Percentiles rank a stretch among this genome's conserved stretches.
These are phyloP conservation scores for Gastracanthus pulcherrimus DNA, from an alignment of 2,888 invertebrate genomes.

Conservation along the genomic window DNA sequence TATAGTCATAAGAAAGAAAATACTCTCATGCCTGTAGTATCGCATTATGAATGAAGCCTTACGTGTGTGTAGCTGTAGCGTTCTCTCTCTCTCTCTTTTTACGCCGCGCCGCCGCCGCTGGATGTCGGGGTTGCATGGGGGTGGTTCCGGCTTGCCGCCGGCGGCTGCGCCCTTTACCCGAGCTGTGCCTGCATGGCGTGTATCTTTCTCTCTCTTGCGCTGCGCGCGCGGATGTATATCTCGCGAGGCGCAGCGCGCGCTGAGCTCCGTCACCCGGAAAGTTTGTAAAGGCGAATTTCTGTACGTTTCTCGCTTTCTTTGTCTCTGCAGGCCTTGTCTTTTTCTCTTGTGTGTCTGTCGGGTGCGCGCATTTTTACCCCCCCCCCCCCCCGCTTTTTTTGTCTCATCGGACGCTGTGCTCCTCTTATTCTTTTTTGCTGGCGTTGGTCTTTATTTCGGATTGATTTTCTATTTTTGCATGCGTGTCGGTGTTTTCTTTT, in stretches of 20 bases:
- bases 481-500: no score
- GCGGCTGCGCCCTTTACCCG: conserved; percentile 70
- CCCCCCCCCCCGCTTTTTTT: background rate
- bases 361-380: background rate
- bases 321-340: background rate
- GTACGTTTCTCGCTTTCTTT: background rate
- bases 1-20: no score
- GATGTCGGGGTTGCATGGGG: conserved; percentile 61
- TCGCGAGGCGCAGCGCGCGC: background rate
- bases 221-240: background rate
- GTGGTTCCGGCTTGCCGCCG: conserved; percentile 62
- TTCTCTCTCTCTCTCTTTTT: background rate
- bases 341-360: background rate
- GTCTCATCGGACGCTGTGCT: no score
- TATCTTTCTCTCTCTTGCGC: background rate
- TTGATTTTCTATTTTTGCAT: no score
- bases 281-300: conserved; percentile 12
- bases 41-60: no score
- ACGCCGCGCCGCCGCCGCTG: no score
- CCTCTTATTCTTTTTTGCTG: no score
- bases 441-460: no score
- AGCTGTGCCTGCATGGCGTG: background rate
- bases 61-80: no score
- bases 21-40: no score
- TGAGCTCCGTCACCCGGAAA: background rate